Evolutionary conservation across 2,888 invertebrate species (phyloP).

Genomic region (Pristionchus japonicus): DNA sequence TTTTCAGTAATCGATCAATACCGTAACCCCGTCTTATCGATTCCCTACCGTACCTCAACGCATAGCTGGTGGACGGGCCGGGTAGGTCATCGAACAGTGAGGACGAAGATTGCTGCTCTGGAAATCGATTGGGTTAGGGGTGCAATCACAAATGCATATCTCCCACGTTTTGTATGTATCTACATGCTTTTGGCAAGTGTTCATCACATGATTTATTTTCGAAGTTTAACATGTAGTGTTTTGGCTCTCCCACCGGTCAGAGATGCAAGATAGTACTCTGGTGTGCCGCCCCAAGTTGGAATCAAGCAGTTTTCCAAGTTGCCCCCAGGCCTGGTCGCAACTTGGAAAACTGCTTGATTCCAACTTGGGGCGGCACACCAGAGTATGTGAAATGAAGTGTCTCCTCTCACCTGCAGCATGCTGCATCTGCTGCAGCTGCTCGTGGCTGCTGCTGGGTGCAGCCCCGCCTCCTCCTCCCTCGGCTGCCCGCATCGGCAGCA

Average conservation of each 20-base stretch:
- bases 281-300: too few relatives aligned
- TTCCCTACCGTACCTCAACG: not conserved
- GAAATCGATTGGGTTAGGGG: too few relatives aligned
- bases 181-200: not conserved
- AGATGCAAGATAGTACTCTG: too few relatives aligned
- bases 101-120: not conserved
- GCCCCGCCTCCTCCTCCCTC: not conserved
- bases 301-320: too few relatives aligned
- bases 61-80: conserved; percentile 27
- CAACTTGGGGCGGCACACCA: too few relatives aligned
- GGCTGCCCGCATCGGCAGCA: conserved; percentile 21
- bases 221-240: too few relatives aligned
- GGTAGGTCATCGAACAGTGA: conserved; percentile 14
- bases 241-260: too few relatives aligned
- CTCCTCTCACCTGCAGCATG: not conserved
- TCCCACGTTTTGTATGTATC: not conserved
- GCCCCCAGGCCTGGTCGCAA: too few relatives aligned
- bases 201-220: not conserved
- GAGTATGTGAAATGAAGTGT: too few relatives aligned
- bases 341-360: too few relatives aligned
- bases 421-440: conserved; percentile 19
- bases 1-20: not conserved
- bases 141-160: too few relatives aligned
- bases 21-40: not conserved
- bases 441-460: not conserved